Evolutionary conservation across 1,140 invertebrate genomes (phyloP).

Genomic region (Babylonia areolata): DNA sequence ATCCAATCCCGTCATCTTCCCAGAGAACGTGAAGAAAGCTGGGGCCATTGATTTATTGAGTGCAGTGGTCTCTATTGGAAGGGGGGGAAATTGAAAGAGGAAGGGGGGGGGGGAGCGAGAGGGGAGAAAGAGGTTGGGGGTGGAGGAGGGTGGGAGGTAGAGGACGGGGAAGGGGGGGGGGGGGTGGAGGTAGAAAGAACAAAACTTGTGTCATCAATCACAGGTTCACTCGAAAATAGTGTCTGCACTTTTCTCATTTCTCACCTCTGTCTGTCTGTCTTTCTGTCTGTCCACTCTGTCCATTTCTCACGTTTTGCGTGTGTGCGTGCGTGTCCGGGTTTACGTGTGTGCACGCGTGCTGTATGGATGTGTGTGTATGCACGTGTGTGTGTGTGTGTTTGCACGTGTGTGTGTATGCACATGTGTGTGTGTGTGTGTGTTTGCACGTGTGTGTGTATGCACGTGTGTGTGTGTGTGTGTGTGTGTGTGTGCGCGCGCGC

Average conservation of each 20-base stretch:
- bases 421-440: conserved; percentile 14
- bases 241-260: not conserved
- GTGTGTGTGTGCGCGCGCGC: not conserved
- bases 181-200: not conserved
- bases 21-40: not conserved
- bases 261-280: not conserved
- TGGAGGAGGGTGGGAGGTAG: not conserved
- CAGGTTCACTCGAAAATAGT: not conserved
- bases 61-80: not conserved
- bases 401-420: not conserved
- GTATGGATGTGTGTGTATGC: not conserved
- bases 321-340: not conserved
- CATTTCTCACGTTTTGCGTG: not conserved
- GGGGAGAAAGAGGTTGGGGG: not conserved
- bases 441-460: conserved; percentile 12
- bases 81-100: not conserved
- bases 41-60: not conserved
- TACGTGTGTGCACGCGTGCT: not conserved
- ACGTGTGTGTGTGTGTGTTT: not conserved
- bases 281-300: not conserved
- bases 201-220: conserved; percentile 8
- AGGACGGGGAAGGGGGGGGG: not conserved
- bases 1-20: not conserved
- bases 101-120: not conserved
- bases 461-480: conserved; percentile 1